Evolutionary conservation across 2,888 invertebrate genomes (phyloP).

Genomic region (Pachliopta kotzebuea): DNA sequence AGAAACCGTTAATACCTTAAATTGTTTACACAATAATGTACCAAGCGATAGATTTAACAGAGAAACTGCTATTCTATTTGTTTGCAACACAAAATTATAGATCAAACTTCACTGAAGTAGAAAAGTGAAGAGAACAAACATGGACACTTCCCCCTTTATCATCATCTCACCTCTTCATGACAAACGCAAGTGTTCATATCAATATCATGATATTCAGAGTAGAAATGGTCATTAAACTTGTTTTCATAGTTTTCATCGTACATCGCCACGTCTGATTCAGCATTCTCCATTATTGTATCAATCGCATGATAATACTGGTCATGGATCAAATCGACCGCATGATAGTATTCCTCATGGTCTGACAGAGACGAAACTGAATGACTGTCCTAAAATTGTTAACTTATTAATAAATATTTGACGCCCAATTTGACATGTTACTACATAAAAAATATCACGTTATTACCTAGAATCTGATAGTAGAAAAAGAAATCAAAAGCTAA

Average conservation of each 20-base stretch:
- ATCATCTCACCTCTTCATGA: conserved; percentile 40
- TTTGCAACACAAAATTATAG: not conserved
- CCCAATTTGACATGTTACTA: not conserved
- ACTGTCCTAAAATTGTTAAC: conserved; percentile 20
- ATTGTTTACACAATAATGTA: not conserved
- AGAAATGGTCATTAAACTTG: conserved; percentile 54
- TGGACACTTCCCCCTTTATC: conserved; percentile 8
- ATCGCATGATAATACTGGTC: conserved; percentile 63
- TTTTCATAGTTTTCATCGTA: conserved; percentile 47
- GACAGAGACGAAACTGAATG: conserved; percentile 24
- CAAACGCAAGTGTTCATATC: conserved; percentile 43
- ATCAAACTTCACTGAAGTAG: not conserved
- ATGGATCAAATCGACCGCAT: conserved; percentile 62
- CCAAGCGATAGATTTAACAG: not conserved
- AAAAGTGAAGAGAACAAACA: conserved; percentile 5
- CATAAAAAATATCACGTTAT: not conserved
- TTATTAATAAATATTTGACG: not conserved
- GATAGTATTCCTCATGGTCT: conserved; percentile 39
- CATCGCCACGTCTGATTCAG: conserved; percentile 48
- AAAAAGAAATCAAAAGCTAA: conserved; percentile 41
- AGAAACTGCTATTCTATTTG: not conserved
- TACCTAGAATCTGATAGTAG: not conserved
- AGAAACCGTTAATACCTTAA: not conserved
- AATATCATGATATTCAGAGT: conserved; percentile 44
- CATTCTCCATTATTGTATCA: conserved; percentile 65